A percentile compares a stretch with the other conserved stretches of the same genome.
phyloP scores from a whole-genome alignment of 2,888 invertebrate species.

The Pocota personata region DNA sequence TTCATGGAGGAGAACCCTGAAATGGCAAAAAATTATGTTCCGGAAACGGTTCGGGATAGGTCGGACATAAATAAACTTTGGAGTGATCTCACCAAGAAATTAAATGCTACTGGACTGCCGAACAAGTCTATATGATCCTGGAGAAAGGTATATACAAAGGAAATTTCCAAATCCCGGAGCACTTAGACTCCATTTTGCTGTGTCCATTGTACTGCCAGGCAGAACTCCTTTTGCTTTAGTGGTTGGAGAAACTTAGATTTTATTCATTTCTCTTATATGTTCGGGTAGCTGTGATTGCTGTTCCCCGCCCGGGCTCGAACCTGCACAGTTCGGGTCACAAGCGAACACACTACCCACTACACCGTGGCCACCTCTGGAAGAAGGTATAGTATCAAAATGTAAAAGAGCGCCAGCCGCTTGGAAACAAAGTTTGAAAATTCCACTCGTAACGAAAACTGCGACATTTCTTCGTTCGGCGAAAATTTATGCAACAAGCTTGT shows the following conservation, averaged over 20 bases:
- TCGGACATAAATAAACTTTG: background rate
- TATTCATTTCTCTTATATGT: too few relatives aligned
- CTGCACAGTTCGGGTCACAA: too few relatives aligned
- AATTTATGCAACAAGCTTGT: background rate
- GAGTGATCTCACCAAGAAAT: background rate
- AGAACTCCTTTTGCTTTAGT: too few relatives aligned
- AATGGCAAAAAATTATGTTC: background rate
- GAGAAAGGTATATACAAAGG: background rate
- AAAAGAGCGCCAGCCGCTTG: slow-evolving; percentile 40
- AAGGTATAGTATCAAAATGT: too few relatives aligned
- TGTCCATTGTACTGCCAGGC: too few relatives aligned
- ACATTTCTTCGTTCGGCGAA: background rate
- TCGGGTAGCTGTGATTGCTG: too few relatives aligned
- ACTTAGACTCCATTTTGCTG: too few relatives aligned
- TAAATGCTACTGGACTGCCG: background rate
- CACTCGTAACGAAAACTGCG: slow-evolving; percentile 39
- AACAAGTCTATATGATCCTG: background rate
- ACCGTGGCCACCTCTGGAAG: too few relatives aligned
- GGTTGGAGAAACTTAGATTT: too few relatives aligned
- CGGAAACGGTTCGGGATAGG: background rate
- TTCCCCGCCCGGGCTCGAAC: too few relatives aligned
- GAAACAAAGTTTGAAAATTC: slow-evolving; percentile 58
- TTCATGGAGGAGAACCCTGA: background rate
- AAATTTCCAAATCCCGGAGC: too few relatives aligned
- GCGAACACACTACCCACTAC: too few relatives aligned